A percentile compares a stretch with the other conserved stretches of the same genome.
phyloP scores from a whole-genome alignment of 2,888 invertebrate genomes.

The Synanthedon tipuliformis region DNA sequence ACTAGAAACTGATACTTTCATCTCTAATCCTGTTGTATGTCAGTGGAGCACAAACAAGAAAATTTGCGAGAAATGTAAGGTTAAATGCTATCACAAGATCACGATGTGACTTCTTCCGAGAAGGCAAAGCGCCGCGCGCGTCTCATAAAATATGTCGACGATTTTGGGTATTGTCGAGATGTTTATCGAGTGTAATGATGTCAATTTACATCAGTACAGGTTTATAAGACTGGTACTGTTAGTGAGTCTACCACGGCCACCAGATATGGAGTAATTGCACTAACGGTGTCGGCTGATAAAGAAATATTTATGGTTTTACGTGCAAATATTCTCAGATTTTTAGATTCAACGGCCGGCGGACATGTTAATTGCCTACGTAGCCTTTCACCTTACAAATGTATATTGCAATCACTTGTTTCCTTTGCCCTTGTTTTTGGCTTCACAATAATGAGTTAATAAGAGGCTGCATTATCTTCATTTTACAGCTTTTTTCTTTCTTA shows the following conservation, averaged over 20 bases:
- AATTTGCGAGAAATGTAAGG: neutral
- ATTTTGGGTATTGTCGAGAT: neutral
- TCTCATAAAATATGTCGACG: neutral
- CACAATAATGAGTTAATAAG: too few relatives aligned
- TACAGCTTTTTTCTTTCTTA: too few relatives aligned
- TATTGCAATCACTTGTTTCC: too few relatives aligned
- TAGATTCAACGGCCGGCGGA: neutral
- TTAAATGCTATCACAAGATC: neutral
- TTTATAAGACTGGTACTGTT: neutral
- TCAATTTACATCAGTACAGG: neutral
- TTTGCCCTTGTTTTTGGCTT: too few relatives aligned
- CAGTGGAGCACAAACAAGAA: neutral
- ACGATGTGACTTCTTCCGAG: neutral
- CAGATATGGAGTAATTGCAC: constrained; percentile 1
- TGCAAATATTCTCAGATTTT: neutral
- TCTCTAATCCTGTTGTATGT: neutral
- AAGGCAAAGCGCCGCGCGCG: neutral
- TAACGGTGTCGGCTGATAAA: constrained; percentile 3
- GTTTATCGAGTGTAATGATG: neutral
- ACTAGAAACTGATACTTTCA: neutral
- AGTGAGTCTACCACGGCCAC: neutral
- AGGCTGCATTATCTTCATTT: too few relatives aligned
- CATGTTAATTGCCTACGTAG: too few relatives aligned
- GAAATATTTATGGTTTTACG: neutral
- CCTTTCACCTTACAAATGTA: too few relatives aligned